A percentile compares a stretch with the other conserved stretches of the same genome.
Evolutionary conservation across 2,888 invertebrate genomes (phyloP).

Genomic region (Ochlodes sylvanus): DNA sequence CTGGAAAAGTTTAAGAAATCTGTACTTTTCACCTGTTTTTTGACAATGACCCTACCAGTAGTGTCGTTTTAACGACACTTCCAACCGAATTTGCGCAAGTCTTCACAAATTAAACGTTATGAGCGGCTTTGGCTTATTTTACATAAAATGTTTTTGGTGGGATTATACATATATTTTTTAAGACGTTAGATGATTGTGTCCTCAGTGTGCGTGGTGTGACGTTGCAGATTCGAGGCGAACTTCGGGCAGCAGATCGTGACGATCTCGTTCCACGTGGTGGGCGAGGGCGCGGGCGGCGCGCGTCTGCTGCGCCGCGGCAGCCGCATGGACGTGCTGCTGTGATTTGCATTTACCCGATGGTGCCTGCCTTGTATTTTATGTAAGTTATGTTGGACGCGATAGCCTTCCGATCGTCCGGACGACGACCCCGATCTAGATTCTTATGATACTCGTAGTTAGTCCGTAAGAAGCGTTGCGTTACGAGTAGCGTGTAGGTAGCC

Average conservation of each 20-base stretch:
- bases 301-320: constrained; percentile 75
- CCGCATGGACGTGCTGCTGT: constrained; percentile 78
- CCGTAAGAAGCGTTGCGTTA: constrained; percentile 37
- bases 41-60: too few species aligned
- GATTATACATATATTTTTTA: too few species aligned
- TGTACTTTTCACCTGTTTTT: too few species aligned
- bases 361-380: constrained; percentile 38
- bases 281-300: constrained; percentile 52
- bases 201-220: neutral
- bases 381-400: constrained; percentile 33
- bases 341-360: constrained; percentile 40
- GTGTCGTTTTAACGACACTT: too few species aligned
- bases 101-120: too few species aligned
- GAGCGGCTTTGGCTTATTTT: too few species aligned
- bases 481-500: constrained; percentile 34
- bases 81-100: too few species aligned
- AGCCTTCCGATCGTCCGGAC: constrained; percentile 4
- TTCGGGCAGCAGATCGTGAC: constrained; percentile 93
- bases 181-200: too few species aligned
- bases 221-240: constrained; percentile 90
- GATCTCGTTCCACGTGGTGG: constrained; percentile 86
- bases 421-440: constrained; percentile 28
- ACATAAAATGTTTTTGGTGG: too few species aligned
- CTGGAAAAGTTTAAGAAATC: too few species aligned
- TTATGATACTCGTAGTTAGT: constrained; percentile 33